A percentile compares a stretch with the other conserved stretches of the same genome.
phyloP scores from a whole-genome alignment of 2,113 vertebrate species.

The Paralichthys olivaceus region DNA sequence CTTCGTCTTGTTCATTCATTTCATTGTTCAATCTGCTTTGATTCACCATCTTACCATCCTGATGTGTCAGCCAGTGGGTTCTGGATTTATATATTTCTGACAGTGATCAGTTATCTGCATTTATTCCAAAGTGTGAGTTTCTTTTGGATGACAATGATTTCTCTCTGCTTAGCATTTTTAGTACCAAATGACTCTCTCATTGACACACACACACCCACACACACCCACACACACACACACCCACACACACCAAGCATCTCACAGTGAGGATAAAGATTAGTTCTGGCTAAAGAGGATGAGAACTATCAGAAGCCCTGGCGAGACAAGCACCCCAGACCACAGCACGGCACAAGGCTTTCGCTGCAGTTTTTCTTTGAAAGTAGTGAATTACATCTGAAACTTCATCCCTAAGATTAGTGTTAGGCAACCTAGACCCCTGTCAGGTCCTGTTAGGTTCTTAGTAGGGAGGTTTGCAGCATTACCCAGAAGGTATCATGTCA shows the following conservation, averaged over 20 bases:
- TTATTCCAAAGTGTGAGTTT: constrained; percentile 9
- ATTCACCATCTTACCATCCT: constrained; percentile 19
- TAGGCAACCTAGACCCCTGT: constrained; percentile 37
- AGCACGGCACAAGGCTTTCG: constrained; percentile 2
- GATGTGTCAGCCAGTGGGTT: background rate
- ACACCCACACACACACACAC: background rate
- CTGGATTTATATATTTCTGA: constrained; percentile 11
- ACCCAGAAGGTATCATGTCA: constrained; percentile 27
- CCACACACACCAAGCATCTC: background rate
- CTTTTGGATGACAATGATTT: background rate
- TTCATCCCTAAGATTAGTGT: constrained; percentile 59
- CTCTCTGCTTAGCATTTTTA: constrained; percentile 16
- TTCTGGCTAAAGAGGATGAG: constrained; percentile 73
- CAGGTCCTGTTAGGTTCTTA: constrained; percentile 41
- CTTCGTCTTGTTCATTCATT: constrained; percentile 8
- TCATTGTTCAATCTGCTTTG: constrained; percentile 26
- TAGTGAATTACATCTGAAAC: constrained; percentile 44
- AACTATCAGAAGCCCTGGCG: constrained; percentile 36
- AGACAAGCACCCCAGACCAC: constrained; percentile 4
- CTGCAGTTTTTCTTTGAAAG: constrained; percentile 34
- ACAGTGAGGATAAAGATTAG: constrained; percentile 69
- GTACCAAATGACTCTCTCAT: constrained; percentile 6
- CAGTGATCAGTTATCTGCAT: background rate
- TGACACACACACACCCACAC: background rate
- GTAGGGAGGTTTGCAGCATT: constrained; percentile 20